These are phyloP conservation scores for Limonius californicus DNA, from an alignment of 1,140 invertebrate species.

Conservation along the genomic window DNA sequence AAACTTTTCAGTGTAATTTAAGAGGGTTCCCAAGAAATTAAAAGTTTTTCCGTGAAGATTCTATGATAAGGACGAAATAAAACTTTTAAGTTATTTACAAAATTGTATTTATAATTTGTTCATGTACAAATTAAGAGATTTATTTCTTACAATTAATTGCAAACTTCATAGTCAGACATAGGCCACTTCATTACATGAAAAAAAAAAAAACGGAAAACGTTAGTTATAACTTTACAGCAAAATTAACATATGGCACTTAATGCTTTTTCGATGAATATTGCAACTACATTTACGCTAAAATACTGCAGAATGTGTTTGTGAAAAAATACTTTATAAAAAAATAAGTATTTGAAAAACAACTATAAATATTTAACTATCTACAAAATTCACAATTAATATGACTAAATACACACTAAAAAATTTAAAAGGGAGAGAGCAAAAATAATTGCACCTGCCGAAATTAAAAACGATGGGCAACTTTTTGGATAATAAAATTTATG, in stretches of 20 bases:
- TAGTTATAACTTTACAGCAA: neutral
- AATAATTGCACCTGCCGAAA: too few species aligned
- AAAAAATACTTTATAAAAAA: slow-evolving; percentile 20
- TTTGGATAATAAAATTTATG: too few species aligned
- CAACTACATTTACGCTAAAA: slow-evolving; percentile 10
- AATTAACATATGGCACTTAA: slow-evolving; percentile 2
- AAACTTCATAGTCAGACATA: neutral
- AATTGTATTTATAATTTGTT: neutral
- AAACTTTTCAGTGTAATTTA: too few species aligned
- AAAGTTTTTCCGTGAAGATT: too few species aligned
- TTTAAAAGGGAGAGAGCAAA: neutral
- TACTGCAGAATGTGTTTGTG: slow-evolving; percentile 10
- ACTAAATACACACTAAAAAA: neutral
- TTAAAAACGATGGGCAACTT: too few species aligned
- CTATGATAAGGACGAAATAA: too few species aligned
- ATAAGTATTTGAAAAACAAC: slow-evolving; percentile 17
- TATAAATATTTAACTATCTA: slow-evolving; percentile 15
- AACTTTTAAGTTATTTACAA: neutral
- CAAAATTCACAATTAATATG: slow-evolving; percentile 15
- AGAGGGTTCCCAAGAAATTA: too few species aligned
- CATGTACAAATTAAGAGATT: slow-evolving; percentile 12
- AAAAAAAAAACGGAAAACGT: neutral
- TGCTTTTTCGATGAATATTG: neutral
- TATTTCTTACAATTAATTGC: slow-evolving; percentile 6
- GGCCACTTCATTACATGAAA: neutral